Percentiles rank a stretch among this genome's conserved stretches.
Evolutionary conservation across 2,888 invertebrate genomes (phyloP).

Genomic region (Nomada fucata): DNA sequence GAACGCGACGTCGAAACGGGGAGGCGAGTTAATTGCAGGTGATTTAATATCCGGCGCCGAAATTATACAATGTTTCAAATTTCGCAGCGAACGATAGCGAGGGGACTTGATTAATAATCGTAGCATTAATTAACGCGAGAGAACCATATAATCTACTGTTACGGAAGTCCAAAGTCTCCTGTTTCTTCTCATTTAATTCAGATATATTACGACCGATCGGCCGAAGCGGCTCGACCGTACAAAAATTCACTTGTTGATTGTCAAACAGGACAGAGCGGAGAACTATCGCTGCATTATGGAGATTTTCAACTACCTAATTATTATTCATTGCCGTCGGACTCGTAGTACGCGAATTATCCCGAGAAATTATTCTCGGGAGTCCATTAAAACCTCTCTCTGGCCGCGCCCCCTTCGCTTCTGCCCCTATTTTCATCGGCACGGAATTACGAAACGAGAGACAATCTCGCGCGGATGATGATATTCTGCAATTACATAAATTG

Average conservation of each 20-base stretch:
- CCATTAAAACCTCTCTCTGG: conserved; percentile 34
- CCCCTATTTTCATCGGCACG: conserved; percentile 15
- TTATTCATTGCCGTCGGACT: conserved; percentile 39
- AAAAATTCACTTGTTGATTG: conserved; percentile 49
- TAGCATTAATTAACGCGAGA: conserved; percentile 12
- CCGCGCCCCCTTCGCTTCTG: neutral
- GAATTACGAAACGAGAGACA: conserved; percentile 1
- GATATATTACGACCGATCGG: too few species aligned
- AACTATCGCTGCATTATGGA: conserved; percentile 54
- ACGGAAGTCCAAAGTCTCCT: too few species aligned
- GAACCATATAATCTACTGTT: neutral
- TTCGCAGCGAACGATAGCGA: neutral
- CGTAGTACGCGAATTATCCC: conserved; percentile 55
- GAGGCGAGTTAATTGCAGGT: neutral
- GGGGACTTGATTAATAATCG: conserved; percentile 10
- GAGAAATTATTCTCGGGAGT: conserved; percentile 47
- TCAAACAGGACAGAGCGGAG: conserved; percentile 31
- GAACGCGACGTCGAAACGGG: neutral
- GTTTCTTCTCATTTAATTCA: neutral
- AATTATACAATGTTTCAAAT: neutral
- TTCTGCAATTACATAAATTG: conserved; percentile 31
- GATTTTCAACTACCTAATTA: conserved; percentile 51
- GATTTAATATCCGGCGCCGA: conserved; percentile 3
- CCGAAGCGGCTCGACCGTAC: conserved; percentile 3
- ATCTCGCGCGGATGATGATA: conserved; percentile 10